Evolutionary conservation across 2,888 invertebrate species (phyloP).

Genomic region (Antitype chi): DNA sequence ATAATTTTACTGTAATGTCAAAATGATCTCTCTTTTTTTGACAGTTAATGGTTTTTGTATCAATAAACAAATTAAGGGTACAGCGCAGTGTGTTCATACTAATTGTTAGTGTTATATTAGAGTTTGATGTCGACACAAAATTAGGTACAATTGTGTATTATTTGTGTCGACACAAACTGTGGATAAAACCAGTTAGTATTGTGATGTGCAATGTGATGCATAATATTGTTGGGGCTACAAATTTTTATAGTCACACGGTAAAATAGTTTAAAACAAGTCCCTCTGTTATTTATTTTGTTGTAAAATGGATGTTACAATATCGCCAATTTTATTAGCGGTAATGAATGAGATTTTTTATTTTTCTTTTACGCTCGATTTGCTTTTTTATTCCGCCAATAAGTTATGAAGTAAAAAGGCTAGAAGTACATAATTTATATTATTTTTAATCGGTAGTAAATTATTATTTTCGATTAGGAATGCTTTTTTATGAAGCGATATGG

Average conservation of each 20-base stretch:
- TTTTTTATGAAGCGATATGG: slow-evolving; percentile 35
- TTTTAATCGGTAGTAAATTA: slow-evolving; percentile 26
- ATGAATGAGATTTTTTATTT: neutral
- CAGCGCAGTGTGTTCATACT: slow-evolving; percentile 65
- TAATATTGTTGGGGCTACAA: slow-evolving; percentile 43
- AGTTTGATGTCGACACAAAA: slow-evolving; percentile 45
- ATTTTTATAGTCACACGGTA: slow-evolving; percentile 42
- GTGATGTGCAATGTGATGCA: slow-evolving; percentile 46
- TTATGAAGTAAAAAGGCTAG: neutral
- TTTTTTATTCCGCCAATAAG: slow-evolving; percentile 15
- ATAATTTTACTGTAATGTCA: slow-evolving; percentile 21
- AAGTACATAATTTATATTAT: slow-evolving; percentile 38
- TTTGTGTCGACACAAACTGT: slow-evolving; percentile 32
- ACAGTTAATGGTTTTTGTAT: slow-evolving; percentile 49
- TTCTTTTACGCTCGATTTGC: neutral
- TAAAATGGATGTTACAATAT: slow-evolving; percentile 52
- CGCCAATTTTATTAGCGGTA: neutral
- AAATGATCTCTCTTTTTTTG: slow-evolving; percentile 50
- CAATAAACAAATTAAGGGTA: slow-evolving; percentile 49
- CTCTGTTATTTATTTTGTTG: slow-evolving; percentile 32
- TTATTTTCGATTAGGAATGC: slow-evolving; percentile 14
- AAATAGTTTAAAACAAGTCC: slow-evolving; percentile 38
- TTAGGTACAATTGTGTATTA: slow-evolving; percentile 26
- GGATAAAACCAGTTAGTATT: slow-evolving; percentile 50
- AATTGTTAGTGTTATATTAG: slow-evolving; percentile 45